Base-by-base conservation (phyloP, 2,888 invertebrate genomes). In the Criorhina ranunculi region DNA sequence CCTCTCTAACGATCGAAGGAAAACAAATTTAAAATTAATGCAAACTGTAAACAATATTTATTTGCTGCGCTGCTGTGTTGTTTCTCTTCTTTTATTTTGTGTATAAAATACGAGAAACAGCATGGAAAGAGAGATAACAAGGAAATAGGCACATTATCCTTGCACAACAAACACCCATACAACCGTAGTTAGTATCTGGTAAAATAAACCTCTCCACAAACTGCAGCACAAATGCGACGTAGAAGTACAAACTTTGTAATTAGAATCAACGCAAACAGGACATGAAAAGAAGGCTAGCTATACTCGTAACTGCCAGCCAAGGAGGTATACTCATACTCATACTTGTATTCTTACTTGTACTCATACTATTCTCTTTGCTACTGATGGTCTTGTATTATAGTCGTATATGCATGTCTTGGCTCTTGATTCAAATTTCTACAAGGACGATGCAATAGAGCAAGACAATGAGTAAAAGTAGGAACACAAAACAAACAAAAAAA, bases 241-340 rank as follows among this genome's bases (percentile, higher is more conserved):
- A 60, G 69, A 76, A 85, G 76, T 76, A 85, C 75, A 79, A 79
- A 85, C 79, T 80, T 85, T 79, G 80, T 85, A 85, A 85, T 85
- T 85, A 85, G 85, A 85, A 85, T 76, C 85, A 76, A 79, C 85
- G 79, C 85, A 85, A 85, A 80, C 70, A 85, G 85, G 79, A 85
- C 85, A 80, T 76, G 75, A 85, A 85, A 19, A 8, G 19, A 19
- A 35, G 8, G 12, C 24, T n/a, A n/a, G n/a, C n/a, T n/a, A n/a
- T 31, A 33, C 29, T 19, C 17, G 42, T 42, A 60, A 31, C 7
- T 44, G 44, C 59, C n/a, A n/a, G n/a, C n/a, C n/a, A n/a, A n/a
- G n/a, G n/a, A n/a, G n/a, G n/a, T n/a, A n/a, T n/a, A n/a, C n/a
- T n/a, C n/a, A n/a, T n/a, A n/a, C n/a, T n/a, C n/a, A n/a, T n/a